Conservation (phyloP, 1,140 invertebrate species). For the Dreissena polymorpha region DNA sequence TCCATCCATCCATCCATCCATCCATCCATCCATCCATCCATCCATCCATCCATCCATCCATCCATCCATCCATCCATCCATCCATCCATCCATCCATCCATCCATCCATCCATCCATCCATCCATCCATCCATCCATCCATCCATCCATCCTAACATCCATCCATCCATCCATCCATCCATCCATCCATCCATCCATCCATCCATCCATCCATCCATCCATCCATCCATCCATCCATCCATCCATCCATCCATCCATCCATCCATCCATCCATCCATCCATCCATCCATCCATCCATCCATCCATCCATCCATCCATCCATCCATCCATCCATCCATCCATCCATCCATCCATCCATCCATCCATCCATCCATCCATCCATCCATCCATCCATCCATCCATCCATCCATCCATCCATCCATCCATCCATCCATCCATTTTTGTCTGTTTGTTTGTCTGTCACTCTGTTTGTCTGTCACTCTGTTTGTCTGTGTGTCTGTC, state of each 20-base stretch:
- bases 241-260: constrained; percentile 2
- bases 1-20: constrained; percentile 2
- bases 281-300: constrained; percentile 2
- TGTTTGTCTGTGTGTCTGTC: too few relatives aligned
- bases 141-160: not conserved
- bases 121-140: constrained; percentile 2
- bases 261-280: constrained; percentile 2
- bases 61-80: constrained; percentile 1
- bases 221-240: constrained; percentile 2
- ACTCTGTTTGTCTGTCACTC: too few relatives aligned
- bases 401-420: constrained; percentile 1
- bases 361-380: constrained; percentile 2
- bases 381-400: constrained; percentile 2
- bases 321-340: constrained; percentile 2
- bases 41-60: constrained; percentile 2
- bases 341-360: constrained; percentile 2
- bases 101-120: constrained; percentile 2
- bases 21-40: constrained; percentile 2
- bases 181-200: constrained; percentile 2
- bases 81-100: constrained; percentile 2
- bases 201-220: constrained; percentile 2
- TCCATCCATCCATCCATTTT: too few relatives aligned
- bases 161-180: constrained; percentile 2
- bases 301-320: constrained; percentile 2
- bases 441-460: too few relatives aligned